Conservation (phyloP, 2,888 invertebrate species). For the Netelia virgata region DNA sequence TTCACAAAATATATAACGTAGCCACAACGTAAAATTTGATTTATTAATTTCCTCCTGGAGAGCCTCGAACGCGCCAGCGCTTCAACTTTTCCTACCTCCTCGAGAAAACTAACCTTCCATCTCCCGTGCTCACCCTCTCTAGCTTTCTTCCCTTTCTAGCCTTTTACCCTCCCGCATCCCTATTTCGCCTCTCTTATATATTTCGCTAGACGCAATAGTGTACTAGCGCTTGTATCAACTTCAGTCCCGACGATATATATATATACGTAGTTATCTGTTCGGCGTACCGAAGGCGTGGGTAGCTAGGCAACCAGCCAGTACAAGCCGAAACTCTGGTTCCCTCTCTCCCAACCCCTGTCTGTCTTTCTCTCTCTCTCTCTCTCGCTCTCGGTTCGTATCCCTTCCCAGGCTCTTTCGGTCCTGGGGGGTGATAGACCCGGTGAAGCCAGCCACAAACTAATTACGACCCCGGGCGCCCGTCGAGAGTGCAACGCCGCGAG, state of each 20-base stretch:
- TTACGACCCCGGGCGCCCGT: conserved; percentile 80
- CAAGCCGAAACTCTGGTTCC: conserved; percentile 49
- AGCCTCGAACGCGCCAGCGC: conserved; percentile 26
- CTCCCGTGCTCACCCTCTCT: conserved; percentile 28
- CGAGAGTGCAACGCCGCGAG: conserved; percentile 76
- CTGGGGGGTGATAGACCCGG: conserved; percentile 75
- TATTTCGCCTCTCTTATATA: conserved; percentile 31
- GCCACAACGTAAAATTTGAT: conserved; percentile 64
- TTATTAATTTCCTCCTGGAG: conserved; percentile 65
- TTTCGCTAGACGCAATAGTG: conserved; percentile 49
- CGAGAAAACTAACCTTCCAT: conserved; percentile 50
- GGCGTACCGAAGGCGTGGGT: conserved; percentile 46
- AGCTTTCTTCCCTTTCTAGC: conserved; percentile 36
- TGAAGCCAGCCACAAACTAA: conserved; percentile 80
- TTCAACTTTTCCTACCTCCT: conserved; percentile 59
- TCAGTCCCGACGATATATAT: conserved; percentile 54
- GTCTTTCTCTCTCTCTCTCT: conserved; percentile 31
- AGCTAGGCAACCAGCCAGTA: conserved; percentile 68
- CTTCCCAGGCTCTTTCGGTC: conserved; percentile 10
- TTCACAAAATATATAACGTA: conserved; percentile 35
- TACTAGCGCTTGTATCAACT: conserved; percentile 36
- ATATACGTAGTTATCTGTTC: conserved; percentile 66
- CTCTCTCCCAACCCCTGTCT: conserved; percentile 32
- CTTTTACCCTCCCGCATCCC: conserved; percentile 30
- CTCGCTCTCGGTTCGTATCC: conserved; percentile 30